Conservation (phyloP, 2,888 invertebrate species). For the Seira ritae region DNA sequence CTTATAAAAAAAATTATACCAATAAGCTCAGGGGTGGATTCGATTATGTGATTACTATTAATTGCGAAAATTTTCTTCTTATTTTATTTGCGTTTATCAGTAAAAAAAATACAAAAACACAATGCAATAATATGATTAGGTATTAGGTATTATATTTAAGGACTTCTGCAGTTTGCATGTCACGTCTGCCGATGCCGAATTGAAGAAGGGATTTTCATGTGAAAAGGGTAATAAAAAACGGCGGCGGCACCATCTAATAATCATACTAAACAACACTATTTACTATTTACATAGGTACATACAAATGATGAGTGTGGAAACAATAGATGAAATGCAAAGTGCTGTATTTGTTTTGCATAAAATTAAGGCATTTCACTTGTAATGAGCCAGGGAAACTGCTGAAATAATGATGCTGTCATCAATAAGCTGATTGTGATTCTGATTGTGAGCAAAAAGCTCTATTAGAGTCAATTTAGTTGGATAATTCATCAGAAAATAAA, state of each 20-base stretch:
- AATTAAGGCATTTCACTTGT: not conserved
- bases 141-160: too few species aligned
- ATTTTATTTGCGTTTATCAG: not conserved
- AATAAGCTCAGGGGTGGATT: not conserved
- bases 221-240: too few species aligned
- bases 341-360: not conserved
- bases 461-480: slow-evolving; percentile 18
- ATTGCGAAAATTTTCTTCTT: not conserved
- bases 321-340: not conserved
- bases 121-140: too few species aligned
- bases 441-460: not conserved
- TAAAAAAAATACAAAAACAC: too few species aligned
- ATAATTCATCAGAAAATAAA: not conserved
- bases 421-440: slow-evolving; percentile 7
- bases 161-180: too few species aligned
- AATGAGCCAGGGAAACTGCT: not conserved
- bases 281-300: not conserved
- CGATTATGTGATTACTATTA: not conserved
- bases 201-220: too few species aligned
- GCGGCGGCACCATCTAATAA: too few species aligned
- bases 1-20: not conserved
- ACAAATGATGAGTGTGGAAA: not conserved
- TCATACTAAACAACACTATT: too few species aligned
- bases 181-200: too few species aligned
- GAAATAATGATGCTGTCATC: slow-evolving; percentile 51